phyloP scores from a whole-genome alignment of 2,888 invertebrate species.

The Eueremaeus valkanovi region DNA sequence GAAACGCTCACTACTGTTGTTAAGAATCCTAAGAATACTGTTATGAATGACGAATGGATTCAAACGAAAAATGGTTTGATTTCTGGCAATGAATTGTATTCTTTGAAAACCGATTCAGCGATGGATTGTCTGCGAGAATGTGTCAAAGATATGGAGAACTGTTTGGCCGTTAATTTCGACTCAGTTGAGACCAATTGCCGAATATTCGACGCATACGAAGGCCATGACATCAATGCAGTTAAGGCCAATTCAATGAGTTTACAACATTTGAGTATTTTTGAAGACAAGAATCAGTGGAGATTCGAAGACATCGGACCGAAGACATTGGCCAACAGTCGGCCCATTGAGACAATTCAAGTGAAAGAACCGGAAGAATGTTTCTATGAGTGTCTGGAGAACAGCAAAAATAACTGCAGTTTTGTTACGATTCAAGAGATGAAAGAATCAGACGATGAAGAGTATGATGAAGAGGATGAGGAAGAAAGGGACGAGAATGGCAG shows the following conservation, averaged over 20 bases:
- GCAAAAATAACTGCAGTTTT: constrained; percentile 11
- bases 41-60: constrained; percentile 34
- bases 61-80: constrained; percentile 12
- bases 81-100: constrained; percentile 19
- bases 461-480: background rate
- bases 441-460: background rate
- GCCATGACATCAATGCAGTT: background rate
- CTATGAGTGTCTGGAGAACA: constrained; percentile 26
- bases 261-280: constrained; percentile 27
- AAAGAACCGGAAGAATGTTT: constrained; percentile 35
- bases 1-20: constrained; percentile 15
- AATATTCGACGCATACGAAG: constrained; percentile 32
- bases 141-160: constrained; percentile 25
- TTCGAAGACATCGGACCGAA: constrained; percentile 19
- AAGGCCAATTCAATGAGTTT: background rate
- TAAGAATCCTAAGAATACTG: constrained; percentile 31
- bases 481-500: background rate
- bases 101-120: background rate
- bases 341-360: constrained; percentile 14
- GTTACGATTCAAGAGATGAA: constrained; percentile 36
- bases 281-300: constrained; percentile 31
- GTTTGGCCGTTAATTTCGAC: constrained; percentile 30
- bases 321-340: background rate
- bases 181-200: background rate
- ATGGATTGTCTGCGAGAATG: constrained; percentile 32